Evolutionary conservation across 2,797 vertebrate species (phyloP).

Genomic region (Coracias cyanogaster): DNA sequence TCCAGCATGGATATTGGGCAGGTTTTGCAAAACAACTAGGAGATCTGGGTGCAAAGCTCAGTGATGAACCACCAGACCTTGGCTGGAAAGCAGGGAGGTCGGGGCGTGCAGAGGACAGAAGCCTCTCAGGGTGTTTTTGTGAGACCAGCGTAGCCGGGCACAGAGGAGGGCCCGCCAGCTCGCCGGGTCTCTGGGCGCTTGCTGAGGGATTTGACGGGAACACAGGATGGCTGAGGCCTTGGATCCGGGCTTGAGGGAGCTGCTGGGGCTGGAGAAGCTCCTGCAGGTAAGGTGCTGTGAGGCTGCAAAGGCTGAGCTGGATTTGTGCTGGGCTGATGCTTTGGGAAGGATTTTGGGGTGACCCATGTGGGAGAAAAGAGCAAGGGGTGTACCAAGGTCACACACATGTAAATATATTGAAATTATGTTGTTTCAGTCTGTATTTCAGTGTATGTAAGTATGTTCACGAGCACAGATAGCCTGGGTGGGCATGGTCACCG

Average conservation of each 20-base stretch:
- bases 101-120: accelerated
- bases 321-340: accelerated
- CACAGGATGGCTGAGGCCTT: background rate
- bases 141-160: background rate
- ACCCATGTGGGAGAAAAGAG: background rate
- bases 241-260: background rate
- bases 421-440: background rate
- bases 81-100: background rate
- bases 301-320: background rate
- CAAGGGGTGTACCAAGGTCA: background rate
- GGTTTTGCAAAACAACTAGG: background rate
- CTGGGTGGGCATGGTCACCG: accelerated
- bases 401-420: background rate
- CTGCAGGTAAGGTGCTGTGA: background rate
- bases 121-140: background rate
- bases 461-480: accelerated
- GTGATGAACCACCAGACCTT: background rate
- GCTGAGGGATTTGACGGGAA: background rate
- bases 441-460: background rate
- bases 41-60: background rate
- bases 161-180: background rate
- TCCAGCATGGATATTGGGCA: background rate
- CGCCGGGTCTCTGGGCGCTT: background rate
- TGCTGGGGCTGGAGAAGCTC: background rate
- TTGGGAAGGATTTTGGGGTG: background rate